These are phyloP conservation scores for Psittacara wagleri DNA, from an alignment of 2,113 vertebrate genomes.

Conservation along the genomic window DNA sequence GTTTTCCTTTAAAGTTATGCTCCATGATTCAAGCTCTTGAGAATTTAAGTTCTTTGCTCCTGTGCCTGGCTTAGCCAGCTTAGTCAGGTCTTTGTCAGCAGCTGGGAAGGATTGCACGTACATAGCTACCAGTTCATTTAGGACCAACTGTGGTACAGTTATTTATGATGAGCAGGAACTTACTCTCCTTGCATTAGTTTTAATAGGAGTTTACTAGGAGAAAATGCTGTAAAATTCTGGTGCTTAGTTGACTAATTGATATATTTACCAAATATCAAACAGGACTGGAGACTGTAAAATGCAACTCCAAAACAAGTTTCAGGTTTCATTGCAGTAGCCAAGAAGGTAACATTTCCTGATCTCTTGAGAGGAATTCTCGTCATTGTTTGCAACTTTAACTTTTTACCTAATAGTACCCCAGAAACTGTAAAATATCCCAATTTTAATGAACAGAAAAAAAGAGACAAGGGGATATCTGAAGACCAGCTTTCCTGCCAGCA, in stretches of 20 bases:
- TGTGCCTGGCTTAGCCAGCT: neutral
- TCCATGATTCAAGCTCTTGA: conserved; percentile 33
- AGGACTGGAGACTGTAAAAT: neutral
- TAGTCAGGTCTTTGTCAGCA: conserved; percentile 30
- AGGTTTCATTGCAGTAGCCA: conserved; percentile 19
- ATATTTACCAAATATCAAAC: neutral
- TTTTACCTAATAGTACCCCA: conserved; percentile 17
- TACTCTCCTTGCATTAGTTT: neutral
- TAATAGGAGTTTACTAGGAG: neutral
- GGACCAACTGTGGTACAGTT: neutral
- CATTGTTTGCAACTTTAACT: neutral
- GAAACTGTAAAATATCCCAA: conserved; percentile 3
- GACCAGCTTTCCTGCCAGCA: neutral
- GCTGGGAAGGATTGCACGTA: neutral
- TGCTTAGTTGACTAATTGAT: neutral
- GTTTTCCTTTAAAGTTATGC: conserved; percentile 12
- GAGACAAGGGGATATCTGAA: neutral
- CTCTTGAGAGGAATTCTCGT: neutral
- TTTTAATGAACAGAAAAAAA: neutral
- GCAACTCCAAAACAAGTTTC: conserved; percentile 24
- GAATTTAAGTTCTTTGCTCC: conserved; percentile 3
- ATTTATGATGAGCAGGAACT: neutral
- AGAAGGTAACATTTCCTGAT: conserved; percentile 31
- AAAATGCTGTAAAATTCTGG: neutral
- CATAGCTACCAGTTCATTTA: neutral